phyloP scores from a whole-genome alignment of 2,113 vertebrate species.

The Brachypteracias leptosomus region DNA sequence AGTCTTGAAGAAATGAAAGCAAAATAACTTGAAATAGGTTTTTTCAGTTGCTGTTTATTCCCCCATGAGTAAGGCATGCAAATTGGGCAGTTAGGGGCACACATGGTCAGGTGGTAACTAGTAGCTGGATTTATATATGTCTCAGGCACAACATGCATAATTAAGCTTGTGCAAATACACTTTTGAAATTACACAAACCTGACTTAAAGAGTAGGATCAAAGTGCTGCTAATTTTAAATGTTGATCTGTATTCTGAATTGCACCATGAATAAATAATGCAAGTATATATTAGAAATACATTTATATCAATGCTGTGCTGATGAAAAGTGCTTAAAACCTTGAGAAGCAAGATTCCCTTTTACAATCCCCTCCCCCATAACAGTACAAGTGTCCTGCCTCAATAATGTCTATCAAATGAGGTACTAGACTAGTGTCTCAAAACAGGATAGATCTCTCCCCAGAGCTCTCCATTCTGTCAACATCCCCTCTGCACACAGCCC shows the following conservation, averaged over 20 bases:
- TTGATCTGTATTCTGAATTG: background rate
- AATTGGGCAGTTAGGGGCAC: background rate
- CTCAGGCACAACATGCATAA: background rate
- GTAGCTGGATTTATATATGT: background rate
- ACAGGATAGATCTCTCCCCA: background rate
- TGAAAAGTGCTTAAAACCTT: background rate
- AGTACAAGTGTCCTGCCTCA: background rate
- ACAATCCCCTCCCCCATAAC: background rate
- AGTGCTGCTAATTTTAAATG: background rate
- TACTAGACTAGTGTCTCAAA: background rate
- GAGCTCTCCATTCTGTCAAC: background rate
- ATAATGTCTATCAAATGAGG: background rate
- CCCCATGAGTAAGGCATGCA: slow-evolving; percentile 1
- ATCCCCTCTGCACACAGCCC: background rate
- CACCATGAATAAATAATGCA: background rate
- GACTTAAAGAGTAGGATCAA: background rate
- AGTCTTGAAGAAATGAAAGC: slow-evolving; percentile 23
- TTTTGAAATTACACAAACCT: slow-evolving; percentile 5
- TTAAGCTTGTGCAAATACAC: background rate
- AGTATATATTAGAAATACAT: background rate
- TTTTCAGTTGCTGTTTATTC: background rate
- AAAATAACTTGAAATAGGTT: background rate
- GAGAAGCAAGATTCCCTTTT: background rate
- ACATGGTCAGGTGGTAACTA: background rate
- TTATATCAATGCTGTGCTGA: background rate